Evolutionary conservation across 2,113 vertebrate species (phyloP), one percentile per base, ranked within the genome.

Genomic region (Ciconia maguari): DNA sequence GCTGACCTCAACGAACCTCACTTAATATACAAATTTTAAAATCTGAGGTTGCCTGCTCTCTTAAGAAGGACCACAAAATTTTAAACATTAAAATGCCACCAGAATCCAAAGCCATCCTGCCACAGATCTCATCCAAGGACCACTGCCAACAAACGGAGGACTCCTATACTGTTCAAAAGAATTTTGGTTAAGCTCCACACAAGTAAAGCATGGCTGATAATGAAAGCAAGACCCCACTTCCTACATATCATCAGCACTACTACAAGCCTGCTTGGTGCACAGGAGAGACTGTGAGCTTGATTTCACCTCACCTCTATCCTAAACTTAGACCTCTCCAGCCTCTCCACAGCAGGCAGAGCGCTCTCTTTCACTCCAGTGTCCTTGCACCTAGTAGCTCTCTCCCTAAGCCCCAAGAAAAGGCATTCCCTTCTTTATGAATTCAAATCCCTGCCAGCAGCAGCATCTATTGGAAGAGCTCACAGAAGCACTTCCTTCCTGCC

Each of bases 1-100:
- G 26, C 38, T 94, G 57, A 90, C 76, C 80, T 93, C 80, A 89
- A 32, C 13, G 69, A 93, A 91, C 69, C 70, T 77, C 60, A 65
- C 24, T 51, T 70, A 57, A 75, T 19, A 68, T 0, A 79, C 1
- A 78, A 9, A 51, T 62, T 74, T 70, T 58, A 34, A 88, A 74
- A 77, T 32, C 27, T 78, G 38, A 65, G 6, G 12, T 14, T 78
- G 13, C 4, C 60, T 36, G 32, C 2, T 87, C 32, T 66, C 68
- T 83, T 52, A 49, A 72, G 38, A 77, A 87, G 4, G 10, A 41
- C 5, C 42, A 64, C 36, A 69, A 69, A 25, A 61, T 65, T 64
- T 84, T 76, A 72, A 82, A 90, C 3, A 36, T 17, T 61, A 57
- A 38, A 41, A 78, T 13, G 25, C 24, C 30, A 66, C 19, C 34